Conservation (phyloP, 2,888 invertebrate species). For the Invenusta paracnida region DNA sequence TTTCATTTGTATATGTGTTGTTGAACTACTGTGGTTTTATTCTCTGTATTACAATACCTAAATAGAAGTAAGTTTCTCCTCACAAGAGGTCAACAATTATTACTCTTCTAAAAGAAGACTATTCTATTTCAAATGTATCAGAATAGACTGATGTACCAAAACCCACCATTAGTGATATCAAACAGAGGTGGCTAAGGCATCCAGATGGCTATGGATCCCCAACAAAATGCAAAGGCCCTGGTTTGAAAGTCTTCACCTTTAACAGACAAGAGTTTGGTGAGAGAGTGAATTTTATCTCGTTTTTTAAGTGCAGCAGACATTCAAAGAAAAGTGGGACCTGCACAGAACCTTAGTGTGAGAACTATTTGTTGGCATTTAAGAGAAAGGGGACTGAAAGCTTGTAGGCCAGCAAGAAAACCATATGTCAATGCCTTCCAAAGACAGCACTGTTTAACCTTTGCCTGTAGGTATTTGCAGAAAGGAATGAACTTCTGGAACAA, state of each 20-base stretch:
- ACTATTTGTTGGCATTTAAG: not conserved
- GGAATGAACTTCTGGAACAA: not conserved
- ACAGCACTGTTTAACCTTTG: not conserved
- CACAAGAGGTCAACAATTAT: not conserved
- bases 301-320: not conserved
- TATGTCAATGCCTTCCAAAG: not conserved
- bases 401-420: not conserved
- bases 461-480: not conserved
- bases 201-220: not conserved
- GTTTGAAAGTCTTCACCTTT: not conserved
- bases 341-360: not conserved
- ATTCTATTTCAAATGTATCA: not conserved
- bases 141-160: not conserved
- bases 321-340: not conserved
- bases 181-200: not conserved
- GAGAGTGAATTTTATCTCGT: not conserved
- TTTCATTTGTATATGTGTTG: not conserved
- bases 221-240: not conserved
- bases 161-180: not conserved
- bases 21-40: not conserved
- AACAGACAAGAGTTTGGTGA: not conserved
- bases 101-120: not conserved
- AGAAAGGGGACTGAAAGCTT: not conserved
- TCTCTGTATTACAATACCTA: not conserved
- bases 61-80: not conserved